Base-by-base conservation (phyloP, 2,888 invertebrate genomes). In the Acanthopleura granulata region DNA sequence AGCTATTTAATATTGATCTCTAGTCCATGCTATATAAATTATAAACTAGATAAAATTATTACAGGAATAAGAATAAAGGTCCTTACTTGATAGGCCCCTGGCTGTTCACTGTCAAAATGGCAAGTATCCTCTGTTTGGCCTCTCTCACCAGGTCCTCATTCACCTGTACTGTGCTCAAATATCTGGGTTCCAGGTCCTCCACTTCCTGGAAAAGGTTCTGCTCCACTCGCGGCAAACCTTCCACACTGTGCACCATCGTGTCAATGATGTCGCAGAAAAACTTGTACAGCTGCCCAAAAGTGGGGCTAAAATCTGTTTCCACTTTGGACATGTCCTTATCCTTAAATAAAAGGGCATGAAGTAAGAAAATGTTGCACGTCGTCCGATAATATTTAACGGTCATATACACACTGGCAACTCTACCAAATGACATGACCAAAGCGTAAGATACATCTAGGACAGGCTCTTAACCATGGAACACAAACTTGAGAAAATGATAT, bases 71-170 rank as follows among this genome's bases (percentile, higher is more conserved):
- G n/a, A n/a, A n/a, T n/a, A n/a, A n/a, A 12, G 25, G 6, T 15
- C 12, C 82, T 72, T 81, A 90, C 90, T 83, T 88, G 18, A 79
- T 80, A 15, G 89, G 90, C 22, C 89, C 90, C 77, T 85, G 84
- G 75, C 86, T 86, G 79, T 89, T 90, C 22, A 81, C 84, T 74
- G 81, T 81, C 57, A 90, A 78, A 14, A 88, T 86, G 12, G 74
- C 78, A 40, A 80, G 78, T 9, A 90, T 83, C 57, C 85, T 81
- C 9, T 81, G 80, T 74, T 89, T 89, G 29, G 86, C 84, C 9
- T 62, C 66, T 1, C 81, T 76, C 12, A 89, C 85, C 1, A 89
- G 70, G 66, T 87, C 87, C 74, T 89, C 90, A 18, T 84, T 82
- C 25, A 86, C 74, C 40, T 82, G 74, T 40, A 89, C 85, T 22